Percentiles rank a stretch among this genome's conserved stretches.
These are phyloP conservation scores for Lagodon rhomboides DNA, from an alignment of 2,797 vertebrate species.

Conservation along the genomic window DNA sequence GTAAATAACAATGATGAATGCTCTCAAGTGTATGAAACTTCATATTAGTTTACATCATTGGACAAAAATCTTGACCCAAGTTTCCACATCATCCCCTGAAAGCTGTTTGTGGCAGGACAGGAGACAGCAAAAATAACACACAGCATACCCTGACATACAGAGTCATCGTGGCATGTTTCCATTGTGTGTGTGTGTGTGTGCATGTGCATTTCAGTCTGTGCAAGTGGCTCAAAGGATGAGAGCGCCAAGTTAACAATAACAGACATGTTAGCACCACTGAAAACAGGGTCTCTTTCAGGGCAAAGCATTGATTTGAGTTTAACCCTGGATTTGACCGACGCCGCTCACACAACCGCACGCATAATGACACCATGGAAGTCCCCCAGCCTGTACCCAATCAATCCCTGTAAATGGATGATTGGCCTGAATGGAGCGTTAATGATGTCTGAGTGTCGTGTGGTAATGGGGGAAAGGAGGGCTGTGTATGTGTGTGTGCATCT, in stretches of 20 bases:
- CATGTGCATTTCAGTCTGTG: constrained; percentile 6
- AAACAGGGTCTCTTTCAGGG: constrained; percentile 56
- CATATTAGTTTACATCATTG: background rate
- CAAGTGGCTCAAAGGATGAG: constrained; percentile 15
- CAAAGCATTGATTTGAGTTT: constrained; percentile 80
- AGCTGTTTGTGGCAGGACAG: constrained; percentile 4
- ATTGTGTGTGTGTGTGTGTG: background rate
- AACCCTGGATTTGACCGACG: constrained; percentile 61
- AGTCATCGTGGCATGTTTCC: background rate
- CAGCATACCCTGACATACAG: constrained; percentile 1
- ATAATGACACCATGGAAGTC: constrained; percentile 56
- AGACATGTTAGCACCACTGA: constrained; percentile 51
- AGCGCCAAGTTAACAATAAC: constrained; percentile 35
- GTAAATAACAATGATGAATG: background rate
- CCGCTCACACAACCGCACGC: constrained; percentile 48
- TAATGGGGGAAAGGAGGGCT: constrained; percentile 31
- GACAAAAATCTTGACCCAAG: constrained; percentile 1
- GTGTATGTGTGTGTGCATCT: constrained; percentile 4
- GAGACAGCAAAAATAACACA: constrained; percentile 13
- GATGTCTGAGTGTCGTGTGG: constrained; percentile 69
- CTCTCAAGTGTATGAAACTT: background rate
- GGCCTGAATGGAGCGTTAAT: constrained; percentile 72
- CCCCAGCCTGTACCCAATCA: constrained; percentile 65
- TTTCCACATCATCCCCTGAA: background rate
- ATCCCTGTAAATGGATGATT: constrained; percentile 77